Conservation (phyloP, 2,113 vertebrate species). For the Heteronetta atricapilla region DNA sequence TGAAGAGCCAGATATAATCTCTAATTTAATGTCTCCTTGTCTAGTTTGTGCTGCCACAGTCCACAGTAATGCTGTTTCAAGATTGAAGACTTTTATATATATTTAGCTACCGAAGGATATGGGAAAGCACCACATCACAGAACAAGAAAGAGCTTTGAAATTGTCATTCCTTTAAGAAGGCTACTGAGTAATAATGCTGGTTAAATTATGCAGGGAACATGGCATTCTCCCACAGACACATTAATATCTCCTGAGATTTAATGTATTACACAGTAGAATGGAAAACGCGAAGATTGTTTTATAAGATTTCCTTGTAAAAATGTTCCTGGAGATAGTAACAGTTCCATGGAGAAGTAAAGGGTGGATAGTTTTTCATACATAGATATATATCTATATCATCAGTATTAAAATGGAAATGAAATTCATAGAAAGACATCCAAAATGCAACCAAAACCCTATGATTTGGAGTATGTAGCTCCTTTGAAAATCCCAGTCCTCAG, state of each 20-base stretch:
- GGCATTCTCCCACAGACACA: constrained; percentile 43
- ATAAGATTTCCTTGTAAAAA: constrained; percentile 17
- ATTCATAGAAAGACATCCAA: neutral
- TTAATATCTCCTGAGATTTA: constrained; percentile 43
- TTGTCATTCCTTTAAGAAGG: constrained; percentile 52
- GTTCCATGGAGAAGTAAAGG: constrained; percentile 14
- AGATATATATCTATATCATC: neutral
- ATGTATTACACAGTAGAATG: neutral
- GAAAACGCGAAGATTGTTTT: constrained; percentile 13
- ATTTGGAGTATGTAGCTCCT: neutral
- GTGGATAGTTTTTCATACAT: neutral
- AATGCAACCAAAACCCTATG: neutral
- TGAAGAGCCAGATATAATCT: neutral
- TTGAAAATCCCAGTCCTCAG: neutral
- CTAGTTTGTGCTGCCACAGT: constrained; percentile 4
- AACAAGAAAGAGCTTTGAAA: constrained; percentile 41
- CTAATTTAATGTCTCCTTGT: constrained; percentile 30
- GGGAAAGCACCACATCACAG: constrained; percentile 32
- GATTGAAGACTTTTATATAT: neutral
- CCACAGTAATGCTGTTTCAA: neutral
- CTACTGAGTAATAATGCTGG: constrained; percentile 51
- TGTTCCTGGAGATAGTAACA: neutral
- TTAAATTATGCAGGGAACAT: constrained; percentile 64
- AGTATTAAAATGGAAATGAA: constrained; percentile 28
- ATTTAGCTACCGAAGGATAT: constrained; percentile 51